Evolutionary conservation across 1,140 invertebrate species (phyloP).

Genomic region (Penaeus vannamei): DNA sequence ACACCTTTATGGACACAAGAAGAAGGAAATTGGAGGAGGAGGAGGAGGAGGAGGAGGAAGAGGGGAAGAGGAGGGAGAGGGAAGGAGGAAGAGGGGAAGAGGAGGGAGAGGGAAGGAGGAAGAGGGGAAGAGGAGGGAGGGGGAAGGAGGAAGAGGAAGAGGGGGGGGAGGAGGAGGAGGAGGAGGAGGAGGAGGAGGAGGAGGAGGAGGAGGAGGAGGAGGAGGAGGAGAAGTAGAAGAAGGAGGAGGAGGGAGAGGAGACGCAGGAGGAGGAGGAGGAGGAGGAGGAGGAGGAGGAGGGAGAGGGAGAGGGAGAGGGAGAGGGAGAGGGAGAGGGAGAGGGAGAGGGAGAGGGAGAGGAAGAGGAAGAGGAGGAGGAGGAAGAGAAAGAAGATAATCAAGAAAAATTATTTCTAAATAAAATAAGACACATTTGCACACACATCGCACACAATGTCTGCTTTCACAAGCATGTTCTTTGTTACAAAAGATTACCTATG

Average conservation of each 20-base stretch:
- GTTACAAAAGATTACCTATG: no score
- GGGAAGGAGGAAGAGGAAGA: neutral
- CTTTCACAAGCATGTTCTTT: no score
- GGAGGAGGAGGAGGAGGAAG: neutral
- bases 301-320: neutral
- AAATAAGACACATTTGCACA: no score
- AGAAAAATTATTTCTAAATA: neutral
- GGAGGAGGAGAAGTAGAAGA: neutral
- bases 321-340: neutral
- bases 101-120: neutral
- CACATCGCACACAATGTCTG: no score
- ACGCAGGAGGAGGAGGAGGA: no score
- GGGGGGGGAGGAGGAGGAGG: neutral
- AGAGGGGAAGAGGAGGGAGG: neutral
- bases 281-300: neutral
- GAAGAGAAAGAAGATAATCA: neutral
- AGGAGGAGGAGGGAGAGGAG: neutral
- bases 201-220: neutral
- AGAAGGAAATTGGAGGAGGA: neutral
- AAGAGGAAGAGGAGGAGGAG: constrained; percentile 1
- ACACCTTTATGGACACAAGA: no score
- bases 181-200: neutral
- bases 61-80: neutral
- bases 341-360: neutral
- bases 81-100: no score